A percentile compares a stretch with the other conserved stretches of the same genome.
These are phyloP conservation scores for Hystrix brachyura DNA, from an alignment of 2,113 vertebrate species.

Conservation along the genomic window DNA sequence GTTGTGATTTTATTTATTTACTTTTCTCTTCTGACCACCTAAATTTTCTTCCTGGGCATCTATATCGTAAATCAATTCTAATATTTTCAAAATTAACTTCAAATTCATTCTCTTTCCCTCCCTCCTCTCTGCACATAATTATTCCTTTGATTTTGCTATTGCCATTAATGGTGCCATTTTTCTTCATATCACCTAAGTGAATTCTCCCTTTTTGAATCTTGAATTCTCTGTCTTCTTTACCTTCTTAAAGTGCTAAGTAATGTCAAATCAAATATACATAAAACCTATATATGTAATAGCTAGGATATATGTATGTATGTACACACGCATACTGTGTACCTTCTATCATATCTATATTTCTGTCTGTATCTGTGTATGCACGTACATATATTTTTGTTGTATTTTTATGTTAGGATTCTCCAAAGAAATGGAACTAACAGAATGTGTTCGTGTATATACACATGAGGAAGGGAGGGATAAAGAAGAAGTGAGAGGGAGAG, in stretches of 20 bases:
- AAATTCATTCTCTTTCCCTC: neutral
- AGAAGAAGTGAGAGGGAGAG: neutral
- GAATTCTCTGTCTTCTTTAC: neutral
- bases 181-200: neutral
- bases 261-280: neutral
- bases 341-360: neutral
- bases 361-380: neutral
- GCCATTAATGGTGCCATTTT: neutral
- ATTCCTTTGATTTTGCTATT: constrained; percentile 10
- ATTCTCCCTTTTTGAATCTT: neutral
- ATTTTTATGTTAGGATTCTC: neutral
- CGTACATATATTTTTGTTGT: neutral
- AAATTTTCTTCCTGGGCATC: neutral
- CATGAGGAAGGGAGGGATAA: neutral
- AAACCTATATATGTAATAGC: neutral
- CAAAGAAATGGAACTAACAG: neutral
- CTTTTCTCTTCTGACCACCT: neutral
- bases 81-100: neutral
- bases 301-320: neutral
- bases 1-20: neutral
- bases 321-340: neutral
- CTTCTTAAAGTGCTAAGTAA: neutral
- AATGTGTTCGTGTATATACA: neutral
- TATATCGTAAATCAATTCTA: constrained; percentile 12
- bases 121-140: neutral